These are phyloP conservation scores for Esox niger DNA, from an alignment of 2,113 vertebrate genomes.

Conservation along the genomic window DNA sequence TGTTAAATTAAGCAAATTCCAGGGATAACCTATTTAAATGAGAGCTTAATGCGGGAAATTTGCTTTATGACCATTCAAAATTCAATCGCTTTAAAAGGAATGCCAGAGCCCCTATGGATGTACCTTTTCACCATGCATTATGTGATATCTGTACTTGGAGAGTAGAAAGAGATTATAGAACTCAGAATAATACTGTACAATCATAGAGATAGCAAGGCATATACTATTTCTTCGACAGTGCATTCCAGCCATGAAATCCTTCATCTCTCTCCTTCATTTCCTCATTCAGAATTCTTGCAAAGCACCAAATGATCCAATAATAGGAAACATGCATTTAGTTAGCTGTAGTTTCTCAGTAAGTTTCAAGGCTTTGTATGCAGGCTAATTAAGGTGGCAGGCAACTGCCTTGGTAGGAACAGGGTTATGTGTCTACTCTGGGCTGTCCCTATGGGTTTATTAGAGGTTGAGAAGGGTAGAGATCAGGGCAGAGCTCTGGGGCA, in stretches of 20 bases:
- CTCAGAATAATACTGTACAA: too few species aligned
- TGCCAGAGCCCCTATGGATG: too few species aligned
- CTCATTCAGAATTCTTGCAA: background rate
- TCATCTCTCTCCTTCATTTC: background rate
- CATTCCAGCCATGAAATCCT: background rate
- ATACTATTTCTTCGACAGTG: background rate
- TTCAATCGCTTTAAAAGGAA: too few species aligned
- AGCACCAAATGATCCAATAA: background rate
- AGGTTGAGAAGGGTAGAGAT: constrained; percentile 39
- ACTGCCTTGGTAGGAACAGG: background rate
- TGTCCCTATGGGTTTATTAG: constrained; percentile 44
- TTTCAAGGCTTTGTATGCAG: constrained; percentile 2
- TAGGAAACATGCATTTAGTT: background rate
- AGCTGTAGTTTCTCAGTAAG: background rate
- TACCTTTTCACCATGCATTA: too few species aligned
- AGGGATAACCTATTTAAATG: too few species aligned
- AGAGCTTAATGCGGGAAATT: too few species aligned
- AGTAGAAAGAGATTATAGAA: too few species aligned
- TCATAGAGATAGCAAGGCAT: too few species aligned
- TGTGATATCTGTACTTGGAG: too few species aligned
- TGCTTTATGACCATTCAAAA: too few species aligned
- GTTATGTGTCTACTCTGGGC: background rate
- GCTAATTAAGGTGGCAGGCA: constrained; percentile 34
- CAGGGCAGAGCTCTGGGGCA: constrained; percentile 36
- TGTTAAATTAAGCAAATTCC: too few species aligned